Base-by-base conservation (phyloP, 2,888 invertebrate species). In the Tetanocera ferruginea region DNA sequence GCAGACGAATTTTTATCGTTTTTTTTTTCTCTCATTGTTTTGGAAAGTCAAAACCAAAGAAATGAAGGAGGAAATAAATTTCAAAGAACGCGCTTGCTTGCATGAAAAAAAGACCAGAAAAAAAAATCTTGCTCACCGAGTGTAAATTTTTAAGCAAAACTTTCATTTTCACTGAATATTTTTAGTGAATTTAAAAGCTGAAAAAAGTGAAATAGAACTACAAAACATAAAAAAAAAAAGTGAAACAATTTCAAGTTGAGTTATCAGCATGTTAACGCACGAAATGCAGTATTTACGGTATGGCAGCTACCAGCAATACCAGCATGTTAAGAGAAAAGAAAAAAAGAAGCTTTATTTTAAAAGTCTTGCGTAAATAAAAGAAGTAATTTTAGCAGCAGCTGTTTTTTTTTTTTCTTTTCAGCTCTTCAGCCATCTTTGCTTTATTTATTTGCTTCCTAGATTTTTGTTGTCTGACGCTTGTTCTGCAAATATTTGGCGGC, bases 141-240 rank as follows among this genome's bases (percentile, higher is more conserved):
- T 64, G 49, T 2, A 43, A 43, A 55, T 19, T 57, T 55, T 17
- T 57, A 72, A 70, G 9, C 17, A 9, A 52, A 72, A 72, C 72
- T 72, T 72, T 72, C 72, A 31, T 72, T 72, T 72, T 72, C 57
- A 72, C 31, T 57, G 60, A 72, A 37, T 34, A 69, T 34, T 4
- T 64, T 64, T 64, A 11, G 5, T 64, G 6, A 3, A 31, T 64
- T 64, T 64, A 9, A 43, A 43, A 43, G 11, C 11, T 11, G 37
- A 43, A 43, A 43, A 43, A 43, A 14, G 2, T 1, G 1, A 43
- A 11, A 43, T 43, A 43, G 43, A 43, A 43, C 11, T 11, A 14
- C 37, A 43, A 43, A 14, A n/a, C n/a, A n/a, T n/a, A n/a, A n/a
- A n/a, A n/a, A n/a, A n/a, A n/a, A n/a, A n/a, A n/a, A n/a, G n/a